Evolutionary conservation across 92 coral and sea anemone species (phyloP).

Genomic region (Porites divaricata): DNA sequence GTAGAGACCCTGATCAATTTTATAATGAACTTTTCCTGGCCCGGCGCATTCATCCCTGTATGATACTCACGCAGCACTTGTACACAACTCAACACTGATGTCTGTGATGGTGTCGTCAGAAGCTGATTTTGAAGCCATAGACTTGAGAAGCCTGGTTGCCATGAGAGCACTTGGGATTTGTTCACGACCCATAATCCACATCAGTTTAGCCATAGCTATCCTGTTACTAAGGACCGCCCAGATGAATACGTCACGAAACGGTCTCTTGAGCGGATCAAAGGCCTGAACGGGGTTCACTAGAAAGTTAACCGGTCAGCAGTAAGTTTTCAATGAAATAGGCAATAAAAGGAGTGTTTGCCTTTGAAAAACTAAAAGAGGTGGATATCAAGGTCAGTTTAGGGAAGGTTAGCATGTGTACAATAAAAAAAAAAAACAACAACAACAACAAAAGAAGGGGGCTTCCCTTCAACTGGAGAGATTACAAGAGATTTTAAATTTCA

Average conservation of each 20-base stretch:
- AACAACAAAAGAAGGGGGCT: too few relatives aligned
- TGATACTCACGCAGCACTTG: conserved; percentile 82
- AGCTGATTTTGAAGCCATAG: conserved; percentile 83
- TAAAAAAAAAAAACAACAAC: too few relatives aligned
- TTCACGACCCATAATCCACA: conserved; percentile 91
- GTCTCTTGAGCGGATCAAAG: conserved; percentile 70
- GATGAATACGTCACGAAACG: conserved; percentile 87
- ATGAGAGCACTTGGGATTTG: conserved; percentile 91
- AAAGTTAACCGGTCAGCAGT: background rate
- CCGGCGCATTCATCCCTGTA: too few relatives aligned
- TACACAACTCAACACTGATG: conserved; percentile 75
- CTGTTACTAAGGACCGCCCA: conserved; percentile 95
- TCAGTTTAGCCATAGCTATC: conserved; percentile 76
- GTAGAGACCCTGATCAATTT: too few relatives aligned
- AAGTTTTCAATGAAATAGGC: too few relatives aligned
- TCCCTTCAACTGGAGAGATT: too few relatives aligned
- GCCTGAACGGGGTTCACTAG: conserved; percentile 38
- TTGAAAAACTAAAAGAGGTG: too few relatives aligned
- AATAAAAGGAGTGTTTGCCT: too few relatives aligned
- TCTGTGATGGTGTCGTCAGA: conserved; percentile 93
- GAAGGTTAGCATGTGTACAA: too few relatives aligned
- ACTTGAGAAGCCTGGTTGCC: conserved; percentile 89
- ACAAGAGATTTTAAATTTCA: too few relatives aligned
- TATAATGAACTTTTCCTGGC: too few relatives aligned
- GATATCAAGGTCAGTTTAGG: too few relatives aligned